phyloP scores from a whole-genome alignment of 2,888 invertebrate species.

The Alsophila aescularia region DNA sequence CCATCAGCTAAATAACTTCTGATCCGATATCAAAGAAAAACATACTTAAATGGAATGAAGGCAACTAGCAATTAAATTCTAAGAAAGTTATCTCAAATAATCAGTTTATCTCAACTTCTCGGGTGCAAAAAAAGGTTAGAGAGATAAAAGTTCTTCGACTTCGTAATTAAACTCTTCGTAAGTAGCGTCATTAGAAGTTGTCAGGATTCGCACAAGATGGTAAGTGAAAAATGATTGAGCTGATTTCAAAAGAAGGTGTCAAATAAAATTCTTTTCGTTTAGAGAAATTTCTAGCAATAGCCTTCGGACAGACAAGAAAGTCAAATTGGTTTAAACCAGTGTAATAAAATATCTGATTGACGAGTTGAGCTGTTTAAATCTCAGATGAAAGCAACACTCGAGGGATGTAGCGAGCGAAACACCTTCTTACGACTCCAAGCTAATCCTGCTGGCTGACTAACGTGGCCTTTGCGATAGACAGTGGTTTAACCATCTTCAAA shows the following conservation, averaged over 20 bases:
- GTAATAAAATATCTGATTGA: no score
- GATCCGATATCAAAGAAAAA: slow-evolving; percentile 18
- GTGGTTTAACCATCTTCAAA: no score
- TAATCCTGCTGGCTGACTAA: no score
- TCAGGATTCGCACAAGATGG: not conserved
- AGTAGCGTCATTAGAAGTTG: slow-evolving; percentile 21
- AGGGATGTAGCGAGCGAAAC: no score
- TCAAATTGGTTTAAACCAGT: no score
- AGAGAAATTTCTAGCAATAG: no score
- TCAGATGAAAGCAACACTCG: no score
- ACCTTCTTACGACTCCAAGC: no score
- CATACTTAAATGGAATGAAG: slow-evolving; percentile 19
- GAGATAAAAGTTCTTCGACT: slow-evolving; percentile 28
- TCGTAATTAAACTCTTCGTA: slow-evolving; percentile 27
- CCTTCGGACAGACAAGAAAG: no score
- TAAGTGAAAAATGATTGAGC: not conserved
- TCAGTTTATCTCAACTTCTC: slow-evolving; percentile 28
- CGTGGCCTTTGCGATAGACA: no score
- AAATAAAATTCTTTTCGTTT: no score
- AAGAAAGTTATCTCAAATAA: slow-evolving; percentile 27
- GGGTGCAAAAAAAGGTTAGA: slow-evolving; percentile 18
- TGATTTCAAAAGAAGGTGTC: not conserved
- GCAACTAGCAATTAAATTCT: slow-evolving; percentile 18
- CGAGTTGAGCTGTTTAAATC: no score
- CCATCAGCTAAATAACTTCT: slow-evolving; percentile 5